phyloP scores from a whole-genome alignment of 2,888 invertebrate species.

The Thereva unica region DNA sequence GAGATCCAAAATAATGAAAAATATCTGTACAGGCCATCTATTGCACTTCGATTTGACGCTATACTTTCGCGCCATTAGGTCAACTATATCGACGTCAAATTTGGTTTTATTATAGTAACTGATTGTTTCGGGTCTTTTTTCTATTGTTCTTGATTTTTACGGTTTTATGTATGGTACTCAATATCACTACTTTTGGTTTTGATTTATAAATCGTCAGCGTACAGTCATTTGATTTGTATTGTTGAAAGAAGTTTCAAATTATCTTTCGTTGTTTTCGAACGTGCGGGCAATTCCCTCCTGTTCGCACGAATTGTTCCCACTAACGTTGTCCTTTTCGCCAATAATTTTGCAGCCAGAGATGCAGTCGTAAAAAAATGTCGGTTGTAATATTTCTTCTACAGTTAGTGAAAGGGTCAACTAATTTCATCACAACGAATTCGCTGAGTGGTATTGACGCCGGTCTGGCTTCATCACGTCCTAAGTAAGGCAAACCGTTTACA shows the following conservation, averaged over 20 bases:
- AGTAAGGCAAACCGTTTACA: too few relatives aligned
- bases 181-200: constrained; percentile 9
- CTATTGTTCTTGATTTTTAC: background rate
- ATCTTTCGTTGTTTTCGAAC: constrained; percentile 11
- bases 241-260: constrained; percentile 8
- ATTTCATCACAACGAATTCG: too few relatives aligned
- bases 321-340: constrained; percentile 38
- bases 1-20: constrained; percentile 37
- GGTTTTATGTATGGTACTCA: background rate
- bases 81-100: constrained; percentile 32
- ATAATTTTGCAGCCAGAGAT: constrained; percentile 38
- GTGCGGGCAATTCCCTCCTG: constrained; percentile 1
- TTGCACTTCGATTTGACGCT: constrained; percentile 41
- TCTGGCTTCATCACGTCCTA: too few relatives aligned
- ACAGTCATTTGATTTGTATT: constrained; percentile 13
- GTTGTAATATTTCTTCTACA: too few relatives aligned
- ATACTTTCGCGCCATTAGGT: constrained; percentile 45
- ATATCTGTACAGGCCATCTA: constrained; percentile 31
- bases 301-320: constrained; percentile 1
- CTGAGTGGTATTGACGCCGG: too few relatives aligned
- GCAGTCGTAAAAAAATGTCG: constrained; percentile 41
- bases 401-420: too few relatives aligned
- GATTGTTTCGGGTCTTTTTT: background rate
- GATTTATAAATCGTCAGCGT: constrained; percentile 8
- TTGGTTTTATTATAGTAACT: background rate